These are phyloP conservation scores for Microctenopoma lineatum DNA, from an alignment of 2,797 vertebrate genomes.

Conservation along the genomic window DNA sequence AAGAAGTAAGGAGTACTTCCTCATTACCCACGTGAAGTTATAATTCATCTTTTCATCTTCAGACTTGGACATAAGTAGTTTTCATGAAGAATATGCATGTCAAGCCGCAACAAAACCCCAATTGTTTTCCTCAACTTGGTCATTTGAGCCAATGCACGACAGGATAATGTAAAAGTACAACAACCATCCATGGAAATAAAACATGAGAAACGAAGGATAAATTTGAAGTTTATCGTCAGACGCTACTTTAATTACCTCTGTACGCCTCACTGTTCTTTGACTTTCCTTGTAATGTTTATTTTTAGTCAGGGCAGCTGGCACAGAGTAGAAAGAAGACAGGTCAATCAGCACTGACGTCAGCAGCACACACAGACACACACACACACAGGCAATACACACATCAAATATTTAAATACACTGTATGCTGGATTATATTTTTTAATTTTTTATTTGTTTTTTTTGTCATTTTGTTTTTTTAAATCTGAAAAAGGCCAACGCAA, in stretches of 20 bases:
- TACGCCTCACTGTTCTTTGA: constrained; percentile 34
- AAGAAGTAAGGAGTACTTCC: background rate
- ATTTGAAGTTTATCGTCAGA: constrained; percentile 33
- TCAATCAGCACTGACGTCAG: constrained; percentile 36
- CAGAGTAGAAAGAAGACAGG: constrained; percentile 38
- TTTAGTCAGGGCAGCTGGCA: constrained; percentile 73
- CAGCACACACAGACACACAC: constrained; percentile 8
- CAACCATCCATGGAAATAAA: background rate
- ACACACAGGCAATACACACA: constrained; percentile 4
- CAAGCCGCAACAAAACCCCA: too few species aligned
- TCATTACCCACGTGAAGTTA: background rate
- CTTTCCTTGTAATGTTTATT: constrained; percentile 71
- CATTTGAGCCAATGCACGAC: background rate
- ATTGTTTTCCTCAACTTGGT: background rate
- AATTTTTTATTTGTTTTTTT: background rate
- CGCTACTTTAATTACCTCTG: constrained; percentile 22
- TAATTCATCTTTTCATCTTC: background rate
- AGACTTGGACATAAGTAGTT: background rate
- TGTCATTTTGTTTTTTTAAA: background rate
- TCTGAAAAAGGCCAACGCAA: background rate
- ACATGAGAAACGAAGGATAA: constrained; percentile 6
- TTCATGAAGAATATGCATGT: too few species aligned
- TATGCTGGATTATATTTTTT: background rate
- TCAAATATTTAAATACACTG: background rate
- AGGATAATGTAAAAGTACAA: background rate